phyloP scores from a whole-genome alignment of 2,888 invertebrate species.

The Balanococcus diminutus region DNA sequence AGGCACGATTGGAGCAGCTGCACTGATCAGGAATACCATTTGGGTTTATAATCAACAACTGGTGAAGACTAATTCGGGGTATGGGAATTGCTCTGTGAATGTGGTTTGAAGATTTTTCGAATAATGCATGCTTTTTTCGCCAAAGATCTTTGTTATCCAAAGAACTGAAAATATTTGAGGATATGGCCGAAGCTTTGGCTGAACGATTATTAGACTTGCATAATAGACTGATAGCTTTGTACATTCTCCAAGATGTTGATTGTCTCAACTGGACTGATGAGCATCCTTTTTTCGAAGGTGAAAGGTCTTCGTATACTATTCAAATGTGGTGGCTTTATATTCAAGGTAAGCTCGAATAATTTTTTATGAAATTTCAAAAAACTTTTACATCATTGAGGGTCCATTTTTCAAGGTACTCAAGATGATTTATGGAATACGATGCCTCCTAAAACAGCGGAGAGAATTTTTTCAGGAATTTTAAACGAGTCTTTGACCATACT shows the following conservation, averaged over 20 bases:
- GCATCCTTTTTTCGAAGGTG: conserved; percentile 72
- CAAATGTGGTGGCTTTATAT: conserved; percentile 91
- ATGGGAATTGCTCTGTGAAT: not conserved
- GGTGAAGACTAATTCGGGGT: conserved; percentile 56
- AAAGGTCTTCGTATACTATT: conserved; percentile 79
- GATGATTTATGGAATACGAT: conserved; percentile 85
- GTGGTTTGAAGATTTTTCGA: not conserved
- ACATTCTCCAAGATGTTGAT: conserved; percentile 81
- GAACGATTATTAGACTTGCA: conserved; percentile 82
- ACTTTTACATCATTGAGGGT: not conserved
- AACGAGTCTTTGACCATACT: conserved; percentile 83
- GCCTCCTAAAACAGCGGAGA: conserved; percentile 86
- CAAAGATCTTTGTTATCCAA: conserved; percentile 61
- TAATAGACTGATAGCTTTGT: conserved; percentile 76
- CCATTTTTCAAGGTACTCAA: conserved; percentile 70
- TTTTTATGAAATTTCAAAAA: no score
- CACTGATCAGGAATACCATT: conserved; percentile 76
- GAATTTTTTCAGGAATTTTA: conserved; percentile 83
- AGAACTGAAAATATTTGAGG: conserved; percentile 77
- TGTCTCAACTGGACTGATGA: conserved; percentile 75
- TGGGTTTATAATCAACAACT: conserved; percentile 76
- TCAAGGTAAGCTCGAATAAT: conserved; percentile 70
- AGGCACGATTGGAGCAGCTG: conserved; percentile 80
- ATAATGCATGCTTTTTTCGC: not conserved
- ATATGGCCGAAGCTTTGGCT: conserved; percentile 83